Percentiles rank a stretch among this genome's conserved stretches.
Conservation (phyloP, 2,888 invertebrate species). For the Noctua pronuba region DNA sequence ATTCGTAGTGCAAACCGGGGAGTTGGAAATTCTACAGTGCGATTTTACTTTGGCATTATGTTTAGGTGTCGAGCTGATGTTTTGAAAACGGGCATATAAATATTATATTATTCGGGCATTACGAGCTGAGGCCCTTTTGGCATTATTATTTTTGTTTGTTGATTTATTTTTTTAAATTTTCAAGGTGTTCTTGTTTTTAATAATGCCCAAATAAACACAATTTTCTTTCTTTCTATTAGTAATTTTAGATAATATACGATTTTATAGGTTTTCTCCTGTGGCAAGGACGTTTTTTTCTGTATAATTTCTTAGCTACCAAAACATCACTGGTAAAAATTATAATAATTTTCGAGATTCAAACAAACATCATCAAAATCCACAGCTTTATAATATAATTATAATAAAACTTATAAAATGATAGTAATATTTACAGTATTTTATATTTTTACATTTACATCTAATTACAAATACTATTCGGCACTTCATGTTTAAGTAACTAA, state of each 20-base stretch:
- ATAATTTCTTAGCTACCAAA: neutral
- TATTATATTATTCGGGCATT: no score
- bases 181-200: no score
- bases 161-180: no score
- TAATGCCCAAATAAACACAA: no score
- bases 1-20: neutral
- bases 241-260: neutral
- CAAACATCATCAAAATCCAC: slow-evolving; percentile 28
- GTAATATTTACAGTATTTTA: slow-evolving; percentile 60
- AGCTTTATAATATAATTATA: slow-evolving; percentile 11
- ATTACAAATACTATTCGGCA: slow-evolving; percentile 84
- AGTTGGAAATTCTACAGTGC: neutral
- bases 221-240: no score
- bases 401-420: slow-evolving; percentile 39
- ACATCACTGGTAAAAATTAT: neutral
- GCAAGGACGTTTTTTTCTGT: neutral
- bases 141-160: no score
- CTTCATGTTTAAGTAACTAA: slow-evolving; percentile 75
- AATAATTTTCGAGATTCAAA: neutral
- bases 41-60: neutral
- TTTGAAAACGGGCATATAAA: neutral
- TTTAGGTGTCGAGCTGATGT: neutral
- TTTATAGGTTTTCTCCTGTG: neutral
- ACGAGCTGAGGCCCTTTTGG: no score
- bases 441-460: slow-evolving; percentile 68